Conservation (phyloP, 2,888 invertebrate species). For the Zhengitettix transpicula region DNA sequence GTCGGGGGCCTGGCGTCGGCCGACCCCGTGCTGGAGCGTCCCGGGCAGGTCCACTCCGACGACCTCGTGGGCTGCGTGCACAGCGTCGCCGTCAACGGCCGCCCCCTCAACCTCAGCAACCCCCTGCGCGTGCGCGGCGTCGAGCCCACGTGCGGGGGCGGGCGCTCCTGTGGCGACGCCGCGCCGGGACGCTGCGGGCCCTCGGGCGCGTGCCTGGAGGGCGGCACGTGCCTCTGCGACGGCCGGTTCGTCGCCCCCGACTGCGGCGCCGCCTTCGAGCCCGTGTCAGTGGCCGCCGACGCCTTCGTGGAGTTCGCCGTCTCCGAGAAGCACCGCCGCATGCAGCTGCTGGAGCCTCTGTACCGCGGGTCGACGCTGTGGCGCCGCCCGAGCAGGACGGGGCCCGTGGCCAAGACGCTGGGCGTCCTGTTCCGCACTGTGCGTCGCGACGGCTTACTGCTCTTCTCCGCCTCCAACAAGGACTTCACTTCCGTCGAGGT, state of each 20-base stretch:
- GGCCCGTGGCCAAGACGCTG: slow-evolving; percentile 48
- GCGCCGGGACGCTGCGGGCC: not conserved
- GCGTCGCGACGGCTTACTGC: slow-evolving; percentile 58
- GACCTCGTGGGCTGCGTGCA: slow-evolving; percentile 90
- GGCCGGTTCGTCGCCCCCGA: slow-evolving; percentile 54
- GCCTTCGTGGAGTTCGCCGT: slow-evolving; percentile 56
- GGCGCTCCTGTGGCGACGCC: slow-evolving; percentile 3
- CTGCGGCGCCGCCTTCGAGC: slow-evolving; percentile 59
- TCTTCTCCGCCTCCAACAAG: slow-evolving; percentile 74
- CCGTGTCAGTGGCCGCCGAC: slow-evolving; percentile 61
- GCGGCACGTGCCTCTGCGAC: slow-evolving; percentile 30
- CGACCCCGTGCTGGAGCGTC: slow-evolving; percentile 72
- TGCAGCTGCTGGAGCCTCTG: slow-evolving; percentile 67
- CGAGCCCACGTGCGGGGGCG: slow-evolving; percentile 44
- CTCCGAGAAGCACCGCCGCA: slow-evolving; percentile 69
- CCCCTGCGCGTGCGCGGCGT: slow-evolving; percentile 58
- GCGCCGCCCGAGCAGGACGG: slow-evolving; percentile 23
- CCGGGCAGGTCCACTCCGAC: slow-evolving; percentile 79
- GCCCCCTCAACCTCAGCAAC: slow-evolving; percentile 61
- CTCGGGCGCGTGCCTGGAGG: slow-evolving; percentile 46
- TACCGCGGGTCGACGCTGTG: slow-evolving; percentile 59
- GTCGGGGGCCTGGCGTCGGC: slow-evolving; percentile 74
- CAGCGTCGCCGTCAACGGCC: slow-evolving; percentile 75
- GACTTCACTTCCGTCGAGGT: slow-evolving; percentile 70
- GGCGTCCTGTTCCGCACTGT: slow-evolving; percentile 70